phyloP scores from a whole-genome alignment of 1,140 invertebrate species.

The Colletes gigas region DNA sequence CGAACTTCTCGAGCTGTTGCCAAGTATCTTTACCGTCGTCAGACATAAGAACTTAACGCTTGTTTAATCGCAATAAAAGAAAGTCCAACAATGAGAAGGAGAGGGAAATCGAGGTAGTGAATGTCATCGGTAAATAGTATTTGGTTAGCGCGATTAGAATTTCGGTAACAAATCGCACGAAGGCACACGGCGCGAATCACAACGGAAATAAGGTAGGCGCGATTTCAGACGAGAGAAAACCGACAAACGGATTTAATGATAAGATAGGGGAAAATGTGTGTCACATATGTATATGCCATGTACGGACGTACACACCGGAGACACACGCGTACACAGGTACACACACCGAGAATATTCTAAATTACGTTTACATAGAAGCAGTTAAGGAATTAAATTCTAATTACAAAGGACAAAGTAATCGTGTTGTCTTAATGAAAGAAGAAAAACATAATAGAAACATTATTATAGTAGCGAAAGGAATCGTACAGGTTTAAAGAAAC shows the following conservation, averaged over 20 bases:
- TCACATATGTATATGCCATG: conserved; percentile 34
- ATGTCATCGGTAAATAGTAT: too few species aligned
- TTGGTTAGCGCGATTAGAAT: too few species aligned
- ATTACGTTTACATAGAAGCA: conserved; percentile 69
- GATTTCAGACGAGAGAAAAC: conserved; percentile 38
- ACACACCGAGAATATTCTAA: conserved; percentile 66
- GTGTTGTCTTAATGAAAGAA: conserved; percentile 31
- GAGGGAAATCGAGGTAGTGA: not conserved
- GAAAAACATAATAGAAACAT: conserved; percentile 15
- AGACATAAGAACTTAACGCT: conserved; percentile 1
- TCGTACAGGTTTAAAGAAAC: conserved; percentile 44
- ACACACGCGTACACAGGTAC: not conserved
- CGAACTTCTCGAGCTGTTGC: conserved; percentile 5
- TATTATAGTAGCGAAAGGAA: conserved; percentile 48
- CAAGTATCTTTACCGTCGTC: conserved; percentile 1
- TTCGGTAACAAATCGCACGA: too few species aligned
- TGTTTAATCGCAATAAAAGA: too few species aligned
- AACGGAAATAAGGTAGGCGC: not conserved
- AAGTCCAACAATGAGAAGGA: not conserved
- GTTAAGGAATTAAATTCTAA: conserved; percentile 66
- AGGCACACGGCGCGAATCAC: too few species aligned
- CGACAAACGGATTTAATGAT: conserved; percentile 34
- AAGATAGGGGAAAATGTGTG: conserved; percentile 43
- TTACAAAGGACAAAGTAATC: conserved; percentile 57
- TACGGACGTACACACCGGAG: conserved; percentile 22